phyloP scores from a whole-genome alignment of 2,888 invertebrate genomes.

The Philonicus albiceps region DNA sequence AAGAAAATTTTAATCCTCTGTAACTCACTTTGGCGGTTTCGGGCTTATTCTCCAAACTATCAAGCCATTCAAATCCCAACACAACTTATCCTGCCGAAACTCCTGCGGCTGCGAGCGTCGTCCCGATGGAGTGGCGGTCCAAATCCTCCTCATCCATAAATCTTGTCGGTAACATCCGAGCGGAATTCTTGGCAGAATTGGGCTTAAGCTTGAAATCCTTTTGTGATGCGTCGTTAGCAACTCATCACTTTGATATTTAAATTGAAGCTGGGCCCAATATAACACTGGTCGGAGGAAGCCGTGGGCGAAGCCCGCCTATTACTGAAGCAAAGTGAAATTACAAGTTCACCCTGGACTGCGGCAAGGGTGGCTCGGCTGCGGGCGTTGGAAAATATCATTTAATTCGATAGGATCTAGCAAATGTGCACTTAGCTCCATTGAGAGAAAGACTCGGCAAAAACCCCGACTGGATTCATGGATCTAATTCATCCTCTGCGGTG shows the following conservation, averaged over 20 bases:
- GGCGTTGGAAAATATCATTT: not conserved
- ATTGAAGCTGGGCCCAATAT: not conserved
- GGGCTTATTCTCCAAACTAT: not conserved
- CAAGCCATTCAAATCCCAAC: not conserved
- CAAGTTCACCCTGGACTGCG: not conserved
- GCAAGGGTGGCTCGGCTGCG: not conserved
- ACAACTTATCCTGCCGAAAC: not conserved
- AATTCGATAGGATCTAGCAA: constrained; percentile 15
- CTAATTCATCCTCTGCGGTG: not conserved
- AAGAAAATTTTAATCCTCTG: not conserved
- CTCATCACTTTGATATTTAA: constrained; percentile 35
- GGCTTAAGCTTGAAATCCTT: not conserved
- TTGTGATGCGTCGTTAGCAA: not conserved
- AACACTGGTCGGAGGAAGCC: not conserved
- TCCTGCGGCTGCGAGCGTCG: not conserved
- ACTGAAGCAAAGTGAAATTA: not conserved
- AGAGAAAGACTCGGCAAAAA: not conserved
- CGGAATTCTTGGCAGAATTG: not conserved
- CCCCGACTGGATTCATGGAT: constrained; percentile 2
- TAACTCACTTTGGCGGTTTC: not conserved
- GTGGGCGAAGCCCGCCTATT: not conserved
- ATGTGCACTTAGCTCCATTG: not conserved
- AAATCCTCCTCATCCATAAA: not conserved
- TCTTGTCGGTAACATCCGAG: not conserved
- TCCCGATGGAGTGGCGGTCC: not conserved